Evolutionary conservation across 2,113 vertebrate species (phyloP).

Genomic region (Gulo gulo): DNA sequence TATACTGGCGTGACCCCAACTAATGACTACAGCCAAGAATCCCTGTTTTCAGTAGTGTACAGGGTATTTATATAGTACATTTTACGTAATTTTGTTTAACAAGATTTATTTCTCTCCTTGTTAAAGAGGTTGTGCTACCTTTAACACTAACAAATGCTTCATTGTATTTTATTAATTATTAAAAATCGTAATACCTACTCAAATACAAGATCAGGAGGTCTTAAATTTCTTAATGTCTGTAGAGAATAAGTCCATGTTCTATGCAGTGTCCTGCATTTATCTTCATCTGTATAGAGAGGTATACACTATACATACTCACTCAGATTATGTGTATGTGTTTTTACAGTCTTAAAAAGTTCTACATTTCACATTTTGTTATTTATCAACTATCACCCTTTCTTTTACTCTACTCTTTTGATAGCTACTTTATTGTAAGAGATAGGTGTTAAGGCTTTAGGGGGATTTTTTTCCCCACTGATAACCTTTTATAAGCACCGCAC

Average conservation of each 20-base stretch:
- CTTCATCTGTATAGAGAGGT: background rate
- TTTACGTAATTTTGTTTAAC: background rate
- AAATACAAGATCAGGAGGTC: background rate
- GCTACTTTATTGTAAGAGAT: background rate
- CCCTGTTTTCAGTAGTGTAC: background rate
- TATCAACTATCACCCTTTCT: background rate
- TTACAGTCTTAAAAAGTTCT: background rate
- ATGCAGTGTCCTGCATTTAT: background rate
- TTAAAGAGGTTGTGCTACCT: background rate
- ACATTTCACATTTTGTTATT: background rate
- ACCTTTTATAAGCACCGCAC: background rate
- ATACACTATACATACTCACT: background rate
- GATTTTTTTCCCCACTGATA: background rate
- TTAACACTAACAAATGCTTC: background rate
- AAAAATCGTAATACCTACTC: background rate
- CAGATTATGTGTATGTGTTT: background rate
- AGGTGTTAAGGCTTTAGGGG: background rate
- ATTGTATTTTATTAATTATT: background rate
- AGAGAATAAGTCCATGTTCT: background rate
- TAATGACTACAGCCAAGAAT: background rate
- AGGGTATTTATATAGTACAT: background rate
- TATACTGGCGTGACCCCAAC: background rate
- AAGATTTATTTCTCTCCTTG: background rate
- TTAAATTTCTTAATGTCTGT: background rate
- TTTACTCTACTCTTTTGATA: background rate